Percentiles rank a stretch among this genome's conserved stretches.
phyloP scores from a whole-genome alignment of 2,888 invertebrate species.

The Hypomecis punctinalis region DNA sequence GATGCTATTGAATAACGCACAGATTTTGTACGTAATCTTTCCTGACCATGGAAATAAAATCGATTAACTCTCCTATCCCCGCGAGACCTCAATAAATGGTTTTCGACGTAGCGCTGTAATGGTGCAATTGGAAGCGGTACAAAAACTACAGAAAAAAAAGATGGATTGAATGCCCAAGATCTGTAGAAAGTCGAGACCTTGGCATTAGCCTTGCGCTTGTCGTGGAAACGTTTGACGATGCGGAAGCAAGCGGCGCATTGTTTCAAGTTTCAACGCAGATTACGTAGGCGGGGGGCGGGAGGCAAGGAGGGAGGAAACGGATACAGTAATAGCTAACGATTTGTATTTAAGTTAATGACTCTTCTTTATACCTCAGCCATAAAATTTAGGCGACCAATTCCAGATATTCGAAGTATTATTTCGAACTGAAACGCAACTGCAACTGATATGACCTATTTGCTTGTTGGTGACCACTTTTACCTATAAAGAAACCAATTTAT shows the following conservation, averaged over 20 bases:
- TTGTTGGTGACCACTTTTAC: too few species aligned
- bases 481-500: too few species aligned
- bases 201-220: conserved; percentile 76
- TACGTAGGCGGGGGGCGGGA: conserved; percentile 54
- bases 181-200: conserved; percentile 79
- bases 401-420: too few species aligned
- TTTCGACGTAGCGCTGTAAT: conserved; percentile 27
- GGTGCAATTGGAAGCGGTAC: conserved; percentile 20
- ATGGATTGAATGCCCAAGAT: conserved; percentile 27
- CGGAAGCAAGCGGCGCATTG: conserved; percentile 75
- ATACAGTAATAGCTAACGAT: conserved; percentile 56
- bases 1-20: not conserved
- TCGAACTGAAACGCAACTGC: too few species aligned
- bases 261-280: conserved; percentile 74
- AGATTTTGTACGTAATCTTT: not conserved
- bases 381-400: too few species aligned
- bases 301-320: conserved; percentile 53
- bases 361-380: conserved; percentile 11
- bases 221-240: conserved; percentile 76
- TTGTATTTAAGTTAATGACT: conserved; percentile 45
- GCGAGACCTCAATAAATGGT: conserved; percentile 12
- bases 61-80: not conserved
- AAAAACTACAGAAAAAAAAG: conserved; percentile 25
- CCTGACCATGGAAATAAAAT: conserved; percentile 8
- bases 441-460: too few species aligned